A percentile compares a stretch with the other conserved stretches of the same genome.
These are phyloP conservation scores for Hyles euphorbiae DNA, from an alignment of 1,140 invertebrate genomes.

Conservation along the genomic window DNA sequence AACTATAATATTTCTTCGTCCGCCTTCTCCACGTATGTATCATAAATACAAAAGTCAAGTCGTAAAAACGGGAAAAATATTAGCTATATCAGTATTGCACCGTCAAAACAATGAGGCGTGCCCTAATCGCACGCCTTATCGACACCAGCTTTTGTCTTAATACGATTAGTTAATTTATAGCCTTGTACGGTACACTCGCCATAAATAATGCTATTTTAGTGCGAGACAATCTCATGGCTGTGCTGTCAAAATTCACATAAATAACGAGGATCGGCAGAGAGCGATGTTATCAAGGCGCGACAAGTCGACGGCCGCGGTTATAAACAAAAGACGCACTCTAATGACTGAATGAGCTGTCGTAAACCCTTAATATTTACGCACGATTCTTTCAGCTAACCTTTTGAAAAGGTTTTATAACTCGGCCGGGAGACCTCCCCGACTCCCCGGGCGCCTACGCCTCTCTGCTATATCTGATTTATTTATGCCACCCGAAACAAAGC, in stretches of 20 bases:
- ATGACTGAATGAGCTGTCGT: conserved; percentile 68
- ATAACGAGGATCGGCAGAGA: conserved; percentile 54
- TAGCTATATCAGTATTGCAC: conserved; percentile 48
- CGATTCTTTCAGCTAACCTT: conserved; percentile 59
- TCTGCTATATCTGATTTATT: conserved; percentile 70
- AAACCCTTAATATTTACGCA: conserved; percentile 68
- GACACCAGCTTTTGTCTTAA: conserved; percentile 65
- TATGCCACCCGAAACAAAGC: conserved; percentile 58
- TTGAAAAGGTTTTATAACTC: conserved; percentile 62
- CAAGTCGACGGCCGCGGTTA: conserved; percentile 58
- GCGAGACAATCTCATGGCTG: conserved; percentile 39
- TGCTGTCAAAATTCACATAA: conserved; percentile 71
- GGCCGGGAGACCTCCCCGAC: conserved; percentile 33
- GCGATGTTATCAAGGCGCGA: conserved; percentile 59
- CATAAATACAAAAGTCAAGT: too few relatives aligned
- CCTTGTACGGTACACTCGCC: conserved; percentile 40
- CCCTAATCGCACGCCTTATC: conserved; percentile 58
- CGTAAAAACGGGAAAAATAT: conserved; percentile 34
- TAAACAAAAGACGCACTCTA: conserved; percentile 63
- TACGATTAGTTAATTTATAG: conserved; percentile 65
- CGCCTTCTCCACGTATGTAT: too few relatives aligned
- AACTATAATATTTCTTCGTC: too few relatives aligned
- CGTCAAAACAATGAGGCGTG: conserved; percentile 53
- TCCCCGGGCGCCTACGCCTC: conserved; percentile 50
- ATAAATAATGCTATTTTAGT: conserved; percentile 66